These are phyloP conservation scores for Lynx canadensis DNA, from an alignment of 2,113 vertebrate species.

Conservation along the genomic window DNA sequence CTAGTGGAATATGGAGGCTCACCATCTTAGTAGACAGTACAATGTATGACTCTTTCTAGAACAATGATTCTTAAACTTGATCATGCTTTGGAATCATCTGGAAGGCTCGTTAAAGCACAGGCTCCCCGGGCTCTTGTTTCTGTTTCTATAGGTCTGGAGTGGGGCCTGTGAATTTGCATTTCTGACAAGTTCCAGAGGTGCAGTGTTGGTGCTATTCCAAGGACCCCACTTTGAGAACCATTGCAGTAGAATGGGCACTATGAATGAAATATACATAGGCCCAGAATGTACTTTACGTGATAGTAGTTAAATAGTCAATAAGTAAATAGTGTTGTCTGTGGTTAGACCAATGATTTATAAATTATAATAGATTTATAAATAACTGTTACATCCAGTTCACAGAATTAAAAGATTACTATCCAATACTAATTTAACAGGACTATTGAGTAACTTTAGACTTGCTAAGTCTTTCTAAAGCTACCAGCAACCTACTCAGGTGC, in stretches of 20 bases:
- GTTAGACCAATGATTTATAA: neutral
- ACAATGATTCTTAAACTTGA: neutral
- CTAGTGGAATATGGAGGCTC: neutral
- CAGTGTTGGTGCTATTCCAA: neutral
- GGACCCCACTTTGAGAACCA: neutral
- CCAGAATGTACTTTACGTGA: neutral
- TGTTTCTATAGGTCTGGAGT: neutral
- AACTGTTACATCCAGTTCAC: neutral
- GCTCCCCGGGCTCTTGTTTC: neutral
- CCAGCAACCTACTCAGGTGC: neutral
- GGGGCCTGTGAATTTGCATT: neutral
- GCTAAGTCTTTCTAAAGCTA: neutral
- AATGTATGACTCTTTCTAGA: neutral
- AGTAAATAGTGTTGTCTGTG: neutral
- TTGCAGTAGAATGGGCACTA: fast-evolving
- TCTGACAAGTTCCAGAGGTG: neutral
- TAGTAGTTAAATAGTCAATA: neutral
- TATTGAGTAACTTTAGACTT: neutral
- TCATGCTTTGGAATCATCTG: neutral
- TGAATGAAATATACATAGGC: too few species aligned
- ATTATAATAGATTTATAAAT: neutral
- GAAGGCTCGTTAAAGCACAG: neutral
- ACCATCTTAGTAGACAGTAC: neutral
- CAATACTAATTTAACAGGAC: neutral
- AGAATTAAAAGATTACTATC: neutral